Conservation (phyloP, 1,140 invertebrate species). For the Drosophila paulistorum region DNA sequence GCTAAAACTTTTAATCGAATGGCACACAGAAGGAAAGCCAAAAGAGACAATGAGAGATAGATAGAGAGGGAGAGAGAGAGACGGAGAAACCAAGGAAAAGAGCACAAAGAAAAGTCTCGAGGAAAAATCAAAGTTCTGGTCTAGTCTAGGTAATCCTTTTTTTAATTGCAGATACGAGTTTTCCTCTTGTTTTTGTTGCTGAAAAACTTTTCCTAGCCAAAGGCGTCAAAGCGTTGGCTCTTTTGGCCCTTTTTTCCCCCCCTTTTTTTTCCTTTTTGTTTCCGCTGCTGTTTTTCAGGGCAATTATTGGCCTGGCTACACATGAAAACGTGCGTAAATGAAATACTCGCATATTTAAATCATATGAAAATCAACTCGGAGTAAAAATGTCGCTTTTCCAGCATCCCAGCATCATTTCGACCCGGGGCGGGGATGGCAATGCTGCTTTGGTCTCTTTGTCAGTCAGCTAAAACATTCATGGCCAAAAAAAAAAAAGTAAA, state of each 20-base stretch:
- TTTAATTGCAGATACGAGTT: conserved; percentile 67
- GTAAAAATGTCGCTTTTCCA: conserved; percentile 31
- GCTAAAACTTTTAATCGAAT: conserved; percentile 74
- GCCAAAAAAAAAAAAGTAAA: conserved; percentile 12
- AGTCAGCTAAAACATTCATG: conserved; percentile 61
- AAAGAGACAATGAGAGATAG: not conserved
- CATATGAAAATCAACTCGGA: conserved; percentile 55
- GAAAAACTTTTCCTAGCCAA: conserved; percentile 44
- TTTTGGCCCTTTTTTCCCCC: not conserved
- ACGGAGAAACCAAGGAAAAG: no score
- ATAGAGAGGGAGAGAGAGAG: conserved; percentile 5
- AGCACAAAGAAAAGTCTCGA: conserved; percentile 18
- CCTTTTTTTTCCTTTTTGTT: conserved; percentile 3
- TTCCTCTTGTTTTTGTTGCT: conserved; percentile 17
- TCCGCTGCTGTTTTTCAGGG: conserved; percentile 43
- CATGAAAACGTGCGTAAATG: conserved; percentile 76
- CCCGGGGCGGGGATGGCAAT: no score
- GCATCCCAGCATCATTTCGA: not conserved
- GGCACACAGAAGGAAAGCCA: conserved; percentile 31
- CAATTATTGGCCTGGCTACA: conserved; percentile 76
- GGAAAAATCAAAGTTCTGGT: conserved; percentile 64
- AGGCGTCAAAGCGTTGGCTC: conserved; percentile 31
- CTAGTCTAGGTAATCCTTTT: conserved; percentile 68
- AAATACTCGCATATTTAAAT: conserved; percentile 69
- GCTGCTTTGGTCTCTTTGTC: no score